phyloP scores from a whole-genome alignment of 2,113 vertebrate species.

The Xyliphius kryptos region DNA sequence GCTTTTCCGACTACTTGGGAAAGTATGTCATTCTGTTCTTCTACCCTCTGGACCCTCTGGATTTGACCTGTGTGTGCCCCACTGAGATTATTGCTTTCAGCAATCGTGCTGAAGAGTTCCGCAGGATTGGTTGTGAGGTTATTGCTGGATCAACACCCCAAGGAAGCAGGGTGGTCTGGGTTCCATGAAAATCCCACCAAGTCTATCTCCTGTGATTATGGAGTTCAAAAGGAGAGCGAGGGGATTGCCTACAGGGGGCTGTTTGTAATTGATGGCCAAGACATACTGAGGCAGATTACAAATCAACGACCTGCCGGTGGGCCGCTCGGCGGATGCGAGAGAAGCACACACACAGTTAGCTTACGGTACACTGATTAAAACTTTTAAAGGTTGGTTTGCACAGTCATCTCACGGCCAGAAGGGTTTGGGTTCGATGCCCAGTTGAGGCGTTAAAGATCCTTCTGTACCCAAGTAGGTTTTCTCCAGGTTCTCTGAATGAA shows the following conservation, averaged over 20 bases:
- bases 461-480: no score
- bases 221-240: constrained; percentile 79
- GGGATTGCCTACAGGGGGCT: constrained; percentile 82
- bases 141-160: constrained; percentile 79
- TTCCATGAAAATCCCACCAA: constrained; percentile 75
- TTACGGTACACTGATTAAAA: no score
- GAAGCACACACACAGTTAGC: no score
- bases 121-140: constrained; percentile 71
- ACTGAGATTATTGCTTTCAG: constrained; percentile 88
- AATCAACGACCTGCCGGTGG: constrained; percentile 85
- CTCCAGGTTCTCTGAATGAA: no score
- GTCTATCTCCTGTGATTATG: constrained; percentile 72
- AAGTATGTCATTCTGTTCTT: constrained; percentile 85
- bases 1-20: constrained; percentile 73
- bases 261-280: constrained; percentile 83
- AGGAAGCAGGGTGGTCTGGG: constrained; percentile 84
- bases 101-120: constrained; percentile 71
- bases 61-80: constrained; percentile 90
- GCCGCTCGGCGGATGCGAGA: constrained; percentile 84
- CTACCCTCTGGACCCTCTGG: constrained; percentile 85
- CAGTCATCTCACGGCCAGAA: no score
- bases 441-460: no score
- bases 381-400: no score
- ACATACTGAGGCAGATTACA: constrained; percentile 82
- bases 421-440: no score